Percentiles rank a stretch among this genome's conserved stretches.
phyloP scores from a whole-genome alignment of 1,140 invertebrate genomes.

The Manduca sexta region DNA sequence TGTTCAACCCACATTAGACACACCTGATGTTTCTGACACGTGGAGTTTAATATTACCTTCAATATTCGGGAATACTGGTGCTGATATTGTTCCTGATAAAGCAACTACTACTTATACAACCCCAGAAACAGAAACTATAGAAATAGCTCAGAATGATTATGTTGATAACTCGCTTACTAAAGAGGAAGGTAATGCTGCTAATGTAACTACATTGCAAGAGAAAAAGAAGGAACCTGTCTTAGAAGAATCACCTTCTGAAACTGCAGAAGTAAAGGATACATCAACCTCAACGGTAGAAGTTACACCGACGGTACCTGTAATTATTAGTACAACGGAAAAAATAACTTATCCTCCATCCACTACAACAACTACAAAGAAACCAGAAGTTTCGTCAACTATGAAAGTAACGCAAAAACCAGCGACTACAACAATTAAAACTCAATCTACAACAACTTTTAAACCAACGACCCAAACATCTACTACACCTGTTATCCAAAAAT shows the following conservation, averaged over 20 bases:
- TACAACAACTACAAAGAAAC: constrained; percentile 16
- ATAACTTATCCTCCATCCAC: constrained; percentile 8
- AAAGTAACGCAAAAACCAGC: constrained; percentile 19
- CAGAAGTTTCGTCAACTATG: constrained; percentile 17
- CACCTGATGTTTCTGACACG: constrained; percentile 80
- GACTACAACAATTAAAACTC: constrained; percentile 19
- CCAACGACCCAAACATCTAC: constrained; percentile 30
- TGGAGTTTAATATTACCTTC: constrained; percentile 87
- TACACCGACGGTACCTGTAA: constrained; percentile 6
- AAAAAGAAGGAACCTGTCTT: constrained; percentile 24
- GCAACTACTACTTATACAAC: constrained; percentile 68
- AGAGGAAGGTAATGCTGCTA: constrained; percentile 37
- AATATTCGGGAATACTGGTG: constrained; percentile 81
- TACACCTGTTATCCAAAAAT: constrained; percentile 21
- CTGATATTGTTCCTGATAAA: constrained; percentile 76
- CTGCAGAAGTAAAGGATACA: constrained; percentile 3
- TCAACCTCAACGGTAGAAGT: not conserved
- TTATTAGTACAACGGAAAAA: constrained; percentile 3
- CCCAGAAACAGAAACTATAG: constrained; percentile 74
- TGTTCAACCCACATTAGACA: constrained; percentile 75
- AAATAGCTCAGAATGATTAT: constrained; percentile 39
- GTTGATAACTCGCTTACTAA: constrained; percentile 46
- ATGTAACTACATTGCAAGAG: constrained; percentile 10
- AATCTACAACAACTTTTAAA: constrained; percentile 10
- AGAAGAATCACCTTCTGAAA: constrained; percentile 18